These are phyloP conservation scores for Eucidaris tribuloides DNA, from an alignment of 35 echinoderm and acorn worm species.

Conservation along the genomic window DNA sequence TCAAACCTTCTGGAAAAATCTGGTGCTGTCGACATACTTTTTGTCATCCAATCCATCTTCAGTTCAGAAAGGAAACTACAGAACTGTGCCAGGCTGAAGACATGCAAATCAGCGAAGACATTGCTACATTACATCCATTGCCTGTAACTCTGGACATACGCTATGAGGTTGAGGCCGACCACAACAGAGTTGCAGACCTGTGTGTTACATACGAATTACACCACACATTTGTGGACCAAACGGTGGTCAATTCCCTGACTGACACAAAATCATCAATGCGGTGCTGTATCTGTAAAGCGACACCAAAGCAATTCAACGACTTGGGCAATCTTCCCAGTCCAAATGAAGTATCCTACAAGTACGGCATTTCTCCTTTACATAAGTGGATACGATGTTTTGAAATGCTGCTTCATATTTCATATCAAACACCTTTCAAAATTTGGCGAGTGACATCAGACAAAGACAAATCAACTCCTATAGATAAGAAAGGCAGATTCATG, in stretches of 20 bases:
- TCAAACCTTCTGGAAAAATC: constrained; percentile 34
- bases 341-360: constrained; percentile 14
- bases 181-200: constrained; percentile 5
- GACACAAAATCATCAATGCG: no score
- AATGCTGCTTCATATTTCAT: no score
- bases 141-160: constrained; percentile 14
- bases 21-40: constrained; percentile 21
- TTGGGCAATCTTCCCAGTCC: no score
- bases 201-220: constrained; percentile 40
- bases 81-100: constrained; percentile 14
- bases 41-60: constrained; percentile 37
- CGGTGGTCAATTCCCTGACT: constrained; percentile 35
- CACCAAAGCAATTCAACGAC: no score
- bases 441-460: no score
- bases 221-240: constrained; percentile 42
- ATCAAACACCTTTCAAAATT: no score
- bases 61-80: constrained; percentile 36
- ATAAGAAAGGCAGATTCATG: no score
- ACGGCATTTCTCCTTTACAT: constrained; percentile 5
- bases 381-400: no score
- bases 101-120: not conserved
- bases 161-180: constrained; percentile 16
- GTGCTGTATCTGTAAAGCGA: constrained; percentile 12
- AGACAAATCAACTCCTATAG: constrained; percentile 8
- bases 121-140: not conserved